Evolutionary conservation across 2,888 invertebrate species (phyloP).

Genomic region (Lycaena phlaeas): DNA sequence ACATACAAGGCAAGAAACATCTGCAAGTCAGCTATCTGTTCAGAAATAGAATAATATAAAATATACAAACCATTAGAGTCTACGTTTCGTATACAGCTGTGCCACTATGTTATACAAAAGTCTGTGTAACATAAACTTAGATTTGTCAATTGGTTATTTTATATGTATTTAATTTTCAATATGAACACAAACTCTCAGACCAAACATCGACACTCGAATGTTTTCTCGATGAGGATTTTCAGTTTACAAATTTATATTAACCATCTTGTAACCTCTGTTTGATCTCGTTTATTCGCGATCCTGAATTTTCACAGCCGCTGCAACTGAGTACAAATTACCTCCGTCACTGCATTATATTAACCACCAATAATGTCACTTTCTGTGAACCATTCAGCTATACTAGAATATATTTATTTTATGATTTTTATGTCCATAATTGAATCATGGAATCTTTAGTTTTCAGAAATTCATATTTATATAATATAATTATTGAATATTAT

Average conservation of each 20-base stretch:
- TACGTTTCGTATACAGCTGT: not conserved
- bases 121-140: not conserved
- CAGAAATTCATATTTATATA: too few relatives aligned
- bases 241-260: not conserved
- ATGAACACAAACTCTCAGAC: not conserved
- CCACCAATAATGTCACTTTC: not conserved
- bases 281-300: not conserved
- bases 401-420: too few relatives aligned
- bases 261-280: not conserved
- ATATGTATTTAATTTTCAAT: not conserved
- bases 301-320: not conserved
- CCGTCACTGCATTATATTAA: not conserved
- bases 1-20: slow-evolving; percentile 2
- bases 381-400: too few relatives aligned
- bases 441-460: too few relatives aligned
- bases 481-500: too few relatives aligned
- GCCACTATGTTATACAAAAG: not conserved
- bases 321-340: not conserved
- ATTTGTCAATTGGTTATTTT: not conserved
- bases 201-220: not conserved
- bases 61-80: not conserved
- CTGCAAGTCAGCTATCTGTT: slow-evolving; percentile 1
- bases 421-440: too few relatives aligned
- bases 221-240: not conserved
- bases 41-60: slow-evolving; percentile 4